Evolutionary conservation across 1,140 invertebrate genomes (phyloP).

Genomic region (Formica selysi): DNA sequence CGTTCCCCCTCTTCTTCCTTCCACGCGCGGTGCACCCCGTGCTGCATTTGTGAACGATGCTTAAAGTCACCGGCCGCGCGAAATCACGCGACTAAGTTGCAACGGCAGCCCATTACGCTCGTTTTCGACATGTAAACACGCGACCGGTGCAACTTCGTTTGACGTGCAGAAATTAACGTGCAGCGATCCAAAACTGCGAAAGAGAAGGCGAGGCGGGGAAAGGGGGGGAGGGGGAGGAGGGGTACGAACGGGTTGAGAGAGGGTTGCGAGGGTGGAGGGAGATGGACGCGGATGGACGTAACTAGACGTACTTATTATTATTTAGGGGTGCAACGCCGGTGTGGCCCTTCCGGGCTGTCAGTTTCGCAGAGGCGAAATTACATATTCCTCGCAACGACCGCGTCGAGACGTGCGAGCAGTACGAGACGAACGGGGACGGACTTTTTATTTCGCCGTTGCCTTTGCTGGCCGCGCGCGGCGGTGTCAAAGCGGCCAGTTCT

Average conservation of each 20-base stretch:
- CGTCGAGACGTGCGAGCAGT: slow-evolving; percentile 68
- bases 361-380: slow-evolving; percentile 73
- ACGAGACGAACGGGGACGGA: slow-evolving; percentile 62
- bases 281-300: slow-evolving; percentile 62
- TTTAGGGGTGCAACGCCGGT: slow-evolving; percentile 70
- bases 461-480: slow-evolving; percentile 73
- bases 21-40: neutral
- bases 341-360: slow-evolving; percentile 69
- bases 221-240: neutral
- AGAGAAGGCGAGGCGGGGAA: neutral
- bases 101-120: slow-evolving; percentile 62
- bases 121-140: slow-evolving; percentile 65
- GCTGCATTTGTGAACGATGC: slow-evolving; percentile 66
- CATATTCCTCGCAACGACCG: slow-evolving; percentile 78
- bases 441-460: slow-evolving; percentile 76
- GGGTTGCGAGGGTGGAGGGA: slow-evolving; percentile 28
- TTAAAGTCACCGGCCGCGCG: slow-evolving; percentile 59
- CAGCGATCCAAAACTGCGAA: slow-evolving; percentile 66
- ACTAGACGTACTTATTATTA: slow-evolving; percentile 74
- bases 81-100: slow-evolving; percentile 63
- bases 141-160: slow-evolving; percentile 61
- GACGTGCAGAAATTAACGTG: slow-evolving; percentile 65
- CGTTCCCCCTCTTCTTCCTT: no score
- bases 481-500: slow-evolving; percentile 81
- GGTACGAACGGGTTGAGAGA: slow-evolving; percentile 19